Conservation (phyloP, 2,797 vertebrate species). For the Brotogeris chrysoptera region DNA sequence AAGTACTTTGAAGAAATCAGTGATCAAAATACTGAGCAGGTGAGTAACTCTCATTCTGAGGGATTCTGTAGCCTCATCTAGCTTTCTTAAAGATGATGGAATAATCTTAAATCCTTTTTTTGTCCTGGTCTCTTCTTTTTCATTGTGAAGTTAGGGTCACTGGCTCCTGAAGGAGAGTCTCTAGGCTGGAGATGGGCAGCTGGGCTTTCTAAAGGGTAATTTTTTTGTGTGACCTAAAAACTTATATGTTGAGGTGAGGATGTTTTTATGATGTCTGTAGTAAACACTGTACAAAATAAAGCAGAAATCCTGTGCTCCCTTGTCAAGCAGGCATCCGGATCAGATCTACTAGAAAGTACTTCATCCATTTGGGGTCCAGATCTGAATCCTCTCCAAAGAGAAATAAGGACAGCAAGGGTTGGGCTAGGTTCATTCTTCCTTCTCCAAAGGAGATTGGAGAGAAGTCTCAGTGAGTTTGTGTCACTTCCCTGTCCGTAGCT, state of each 20-base stretch:
- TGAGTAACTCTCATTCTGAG: conserved; percentile 51
- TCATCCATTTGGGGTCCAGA: not conserved
- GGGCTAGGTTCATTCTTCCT: not conserved
- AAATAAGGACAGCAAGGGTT: not conserved
- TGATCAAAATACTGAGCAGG: conserved; percentile 76
- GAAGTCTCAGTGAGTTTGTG: not conserved
- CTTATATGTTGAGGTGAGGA: not conserved
- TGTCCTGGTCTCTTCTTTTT: not conserved
- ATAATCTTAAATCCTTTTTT: not conserved
- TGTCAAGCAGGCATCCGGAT: not conserved
- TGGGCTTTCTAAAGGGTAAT: not conserved
- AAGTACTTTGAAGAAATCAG: conserved; percentile 75
- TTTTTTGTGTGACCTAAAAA: not conserved
- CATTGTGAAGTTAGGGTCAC: not conserved
- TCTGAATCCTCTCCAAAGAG: not conserved
- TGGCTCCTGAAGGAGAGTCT: not conserved
- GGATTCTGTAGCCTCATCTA: not conserved
- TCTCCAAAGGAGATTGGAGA: not conserved
- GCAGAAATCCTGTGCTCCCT: not conserved
- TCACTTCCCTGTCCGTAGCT: rapidly evolving
- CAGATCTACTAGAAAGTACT: not conserved
- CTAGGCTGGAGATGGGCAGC: not conserved
- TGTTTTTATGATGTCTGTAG: not conserved
- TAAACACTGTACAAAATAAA: not conserved
- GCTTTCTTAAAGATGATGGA: not conserved